phyloP scores from a whole-genome alignment of 2,797 vertebrate species.

The Ptychadena robeensis region DNA sequence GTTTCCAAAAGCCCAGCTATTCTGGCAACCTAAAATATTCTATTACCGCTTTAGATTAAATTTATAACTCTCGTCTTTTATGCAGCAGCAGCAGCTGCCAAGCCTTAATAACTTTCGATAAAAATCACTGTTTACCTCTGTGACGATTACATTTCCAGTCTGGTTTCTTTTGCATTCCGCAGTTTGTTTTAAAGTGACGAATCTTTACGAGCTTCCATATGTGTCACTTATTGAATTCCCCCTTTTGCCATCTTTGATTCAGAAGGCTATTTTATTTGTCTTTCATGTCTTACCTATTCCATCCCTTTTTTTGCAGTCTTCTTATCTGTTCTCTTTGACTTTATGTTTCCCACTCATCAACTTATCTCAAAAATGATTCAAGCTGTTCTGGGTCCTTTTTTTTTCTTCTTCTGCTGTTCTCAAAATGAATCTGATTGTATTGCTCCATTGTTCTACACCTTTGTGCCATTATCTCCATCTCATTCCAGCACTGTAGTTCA shows the following conservation, averaged over 20 bases:
- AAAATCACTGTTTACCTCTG: slow-evolving; percentile 11
- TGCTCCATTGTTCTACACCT: slow-evolving; percentile 54
- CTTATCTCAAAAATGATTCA: slow-evolving; percentile 55
- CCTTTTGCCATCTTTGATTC: neutral
- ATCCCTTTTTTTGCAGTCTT: slow-evolving; percentile 31
- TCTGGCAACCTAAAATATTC: neutral
- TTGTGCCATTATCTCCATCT: slow-evolving; percentile 60
- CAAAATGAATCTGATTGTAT: slow-evolving; percentile 57
- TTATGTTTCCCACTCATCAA: slow-evolving; percentile 49
- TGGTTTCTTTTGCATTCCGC: neutral
- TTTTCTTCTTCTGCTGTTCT: slow-evolving; percentile 52
- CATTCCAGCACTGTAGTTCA: slow-evolving; percentile 45
- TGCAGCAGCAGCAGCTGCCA: neutral
- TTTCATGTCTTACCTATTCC: slow-evolving; percentile 51
- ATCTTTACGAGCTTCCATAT: neutral
- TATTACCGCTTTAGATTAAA: neutral
- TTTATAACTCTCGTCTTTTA: neutral
- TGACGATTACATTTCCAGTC: neutral
- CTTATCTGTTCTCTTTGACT: slow-evolving; percentile 57
- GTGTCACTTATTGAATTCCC: neutral
- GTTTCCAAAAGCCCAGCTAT: neutral
- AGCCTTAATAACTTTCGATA: slow-evolving; percentile 17
- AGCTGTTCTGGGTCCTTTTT: slow-evolving; percentile 45
- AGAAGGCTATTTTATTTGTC: slow-evolving; percentile 15
- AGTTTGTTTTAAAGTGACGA: slow-evolving; percentile 11